Evolutionary conservation across 2,113 vertebrate species (phyloP).

Genomic region (Pelmatolapia mariae): DNA sequence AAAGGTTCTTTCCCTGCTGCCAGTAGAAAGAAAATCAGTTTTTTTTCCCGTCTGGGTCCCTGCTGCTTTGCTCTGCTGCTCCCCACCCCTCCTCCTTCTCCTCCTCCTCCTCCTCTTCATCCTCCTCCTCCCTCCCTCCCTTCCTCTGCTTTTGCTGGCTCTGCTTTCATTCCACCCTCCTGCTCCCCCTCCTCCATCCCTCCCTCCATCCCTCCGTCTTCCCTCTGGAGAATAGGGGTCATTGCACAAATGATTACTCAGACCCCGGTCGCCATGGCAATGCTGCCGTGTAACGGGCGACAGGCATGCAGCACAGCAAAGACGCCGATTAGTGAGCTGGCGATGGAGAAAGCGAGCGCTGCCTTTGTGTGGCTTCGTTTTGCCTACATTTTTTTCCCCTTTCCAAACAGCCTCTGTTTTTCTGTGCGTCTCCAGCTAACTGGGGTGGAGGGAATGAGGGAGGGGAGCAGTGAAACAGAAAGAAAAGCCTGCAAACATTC

Average conservation of each 20-base stretch:
- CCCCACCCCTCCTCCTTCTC: constrained; percentile 15
- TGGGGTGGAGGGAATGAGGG: constrained; percentile 42
- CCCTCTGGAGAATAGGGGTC: constrained; percentile 91
- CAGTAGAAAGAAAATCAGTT: constrained; percentile 41
- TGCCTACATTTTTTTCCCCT: constrained; percentile 51
- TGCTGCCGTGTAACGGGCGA: constrained; percentile 83
- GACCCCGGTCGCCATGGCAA: constrained; percentile 91
- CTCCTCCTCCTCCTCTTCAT: background rate
- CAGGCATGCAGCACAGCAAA: constrained; percentile 86
- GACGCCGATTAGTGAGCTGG: constrained; percentile 83
- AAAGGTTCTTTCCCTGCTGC: constrained; percentile 18
- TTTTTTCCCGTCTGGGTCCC: constrained; percentile 47
- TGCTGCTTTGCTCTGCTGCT: constrained; percentile 60
- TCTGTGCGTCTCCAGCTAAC: constrained; percentile 54
- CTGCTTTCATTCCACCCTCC: constrained; percentile 38
- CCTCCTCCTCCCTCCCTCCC: background rate
- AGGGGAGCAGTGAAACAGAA: constrained; percentile 27
- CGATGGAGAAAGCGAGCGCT: constrained; percentile 74
- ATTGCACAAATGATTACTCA: constrained; percentile 98
- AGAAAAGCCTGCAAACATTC: constrained; percentile 49
- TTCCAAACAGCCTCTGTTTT: constrained; percentile 34
- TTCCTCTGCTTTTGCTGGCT: constrained; percentile 38
- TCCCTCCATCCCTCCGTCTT: constrained; percentile 55
- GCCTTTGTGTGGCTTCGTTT: constrained; percentile 67
- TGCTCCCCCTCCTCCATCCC: constrained; percentile 21